Percentiles rank a stretch among this genome's conserved stretches.
These are phyloP conservation scores for Scolopax bukidnonensis DNA, from an alignment of 2,797 vertebrate species.

Conservation along the genomic window DNA sequence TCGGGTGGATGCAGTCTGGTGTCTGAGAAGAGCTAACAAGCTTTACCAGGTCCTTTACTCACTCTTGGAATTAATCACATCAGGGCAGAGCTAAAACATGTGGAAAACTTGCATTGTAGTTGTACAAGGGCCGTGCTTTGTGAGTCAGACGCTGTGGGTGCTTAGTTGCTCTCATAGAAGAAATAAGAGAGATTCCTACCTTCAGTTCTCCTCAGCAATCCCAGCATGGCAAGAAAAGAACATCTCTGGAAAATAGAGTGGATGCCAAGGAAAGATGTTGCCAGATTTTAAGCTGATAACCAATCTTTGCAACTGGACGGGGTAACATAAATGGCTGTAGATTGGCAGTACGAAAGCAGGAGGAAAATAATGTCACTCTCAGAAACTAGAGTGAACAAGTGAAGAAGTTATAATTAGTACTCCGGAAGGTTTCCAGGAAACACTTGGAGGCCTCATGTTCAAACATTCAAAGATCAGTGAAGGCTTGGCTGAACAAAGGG, in stretches of 20 bases:
- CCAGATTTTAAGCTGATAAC: neutral
- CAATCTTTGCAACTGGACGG: neutral
- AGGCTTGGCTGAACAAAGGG: conserved; percentile 34
- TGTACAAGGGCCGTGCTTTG: rapidly evolving
- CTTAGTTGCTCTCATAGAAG: neutral
- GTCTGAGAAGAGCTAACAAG: neutral
- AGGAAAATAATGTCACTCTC: neutral
- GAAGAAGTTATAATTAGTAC: neutral
- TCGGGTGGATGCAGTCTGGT: neutral
- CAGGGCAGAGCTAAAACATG: neutral
- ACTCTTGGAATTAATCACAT: neutral
- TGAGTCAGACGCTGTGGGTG: neutral
- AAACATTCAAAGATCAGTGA: neutral
- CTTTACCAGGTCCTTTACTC: neutral
- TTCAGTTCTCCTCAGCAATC: neutral
- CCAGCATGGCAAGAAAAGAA: neutral
- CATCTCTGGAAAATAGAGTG: neutral
- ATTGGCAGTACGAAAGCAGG: neutral
- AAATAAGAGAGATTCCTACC: rapidly evolving
- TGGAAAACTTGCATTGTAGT: neutral
- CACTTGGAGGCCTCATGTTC: neutral
- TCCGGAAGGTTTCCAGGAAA: neutral
- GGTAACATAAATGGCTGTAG: neutral
- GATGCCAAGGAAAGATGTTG: neutral
- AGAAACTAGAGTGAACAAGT: neutral